These are phyloP conservation scores for Cheilosia scutellata DNA, from an alignment of 2,888 invertebrate genomes.

Conservation along the genomic window DNA sequence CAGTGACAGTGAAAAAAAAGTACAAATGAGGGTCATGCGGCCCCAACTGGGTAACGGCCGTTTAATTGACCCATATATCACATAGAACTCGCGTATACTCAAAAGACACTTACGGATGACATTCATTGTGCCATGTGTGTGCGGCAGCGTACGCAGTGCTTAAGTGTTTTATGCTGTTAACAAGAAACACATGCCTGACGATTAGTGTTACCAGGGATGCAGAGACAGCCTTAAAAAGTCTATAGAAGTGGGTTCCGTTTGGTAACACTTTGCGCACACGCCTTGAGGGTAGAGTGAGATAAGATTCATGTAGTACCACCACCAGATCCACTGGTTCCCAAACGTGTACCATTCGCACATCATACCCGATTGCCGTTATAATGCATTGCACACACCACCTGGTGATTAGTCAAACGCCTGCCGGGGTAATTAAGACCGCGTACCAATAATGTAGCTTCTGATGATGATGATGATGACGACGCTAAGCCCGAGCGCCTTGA, in stretches of 20 bases:
- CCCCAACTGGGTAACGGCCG: slow-evolving; percentile 62
- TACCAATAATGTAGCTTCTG: slow-evolving; percentile 39
- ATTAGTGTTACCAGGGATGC: slow-evolving; percentile 16
- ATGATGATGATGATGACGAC: slow-evolving; percentile 26
- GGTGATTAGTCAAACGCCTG: slow-evolving; percentile 71
- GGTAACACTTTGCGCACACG: slow-evolving; percentile 18
- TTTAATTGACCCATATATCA: slow-evolving; percentile 75
- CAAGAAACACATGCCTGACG: slow-evolving; percentile 52
- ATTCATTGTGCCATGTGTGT: slow-evolving; percentile 38
- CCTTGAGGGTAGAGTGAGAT: slow-evolving; percentile 47
- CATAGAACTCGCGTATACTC: slow-evolving; percentile 58
- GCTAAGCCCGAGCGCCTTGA: slow-evolving; percentile 45
- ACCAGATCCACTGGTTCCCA: slow-evolving; percentile 5
- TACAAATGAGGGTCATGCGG: slow-evolving; percentile 62
- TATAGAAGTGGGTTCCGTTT: background rate
- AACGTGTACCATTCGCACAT: slow-evolving; percentile 58
- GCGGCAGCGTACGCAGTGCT: slow-evolving; percentile 8
- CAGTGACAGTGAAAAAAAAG: slow-evolving; percentile 7
- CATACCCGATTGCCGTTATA: slow-evolving; percentile 64
- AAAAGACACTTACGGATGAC: slow-evolving; percentile 61
- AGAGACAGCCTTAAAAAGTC: background rate
- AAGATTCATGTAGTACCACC: slow-evolving; percentile 46
- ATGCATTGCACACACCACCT: slow-evolving; percentile 35
- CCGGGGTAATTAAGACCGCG: slow-evolving; percentile 70
- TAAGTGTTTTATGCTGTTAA: slow-evolving; percentile 66